Conservation (phyloP, 1,140 invertebrate species). For the Sarcophaga peregrina region DNA sequence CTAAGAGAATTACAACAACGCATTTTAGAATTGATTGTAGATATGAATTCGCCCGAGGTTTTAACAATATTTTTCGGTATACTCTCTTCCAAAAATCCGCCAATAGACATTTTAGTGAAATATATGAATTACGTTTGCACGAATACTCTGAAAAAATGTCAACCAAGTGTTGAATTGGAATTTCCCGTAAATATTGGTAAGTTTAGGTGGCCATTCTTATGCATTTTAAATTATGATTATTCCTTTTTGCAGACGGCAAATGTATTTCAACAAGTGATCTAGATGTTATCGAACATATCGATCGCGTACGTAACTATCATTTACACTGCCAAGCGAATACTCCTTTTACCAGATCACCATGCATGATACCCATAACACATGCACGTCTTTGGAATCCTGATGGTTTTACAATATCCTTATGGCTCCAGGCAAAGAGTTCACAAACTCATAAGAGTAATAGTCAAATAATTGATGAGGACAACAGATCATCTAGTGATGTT, state of each 20-base stretch:
- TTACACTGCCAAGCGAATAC: slow-evolving; percentile 54
- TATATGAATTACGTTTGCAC: slow-evolving; percentile 59
- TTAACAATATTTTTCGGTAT: slow-evolving; percentile 58
- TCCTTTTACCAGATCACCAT: slow-evolving; percentile 59
- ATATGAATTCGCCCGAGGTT: slow-evolving; percentile 61
- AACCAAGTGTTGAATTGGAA: slow-evolving; percentile 59
- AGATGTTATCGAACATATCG: slow-evolving; percentile 54
- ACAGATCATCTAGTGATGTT: slow-evolving; percentile 57
- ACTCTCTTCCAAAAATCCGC: slow-evolving; percentile 58
- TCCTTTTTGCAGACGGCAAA: slow-evolving; percentile 53
- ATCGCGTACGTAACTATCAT: slow-evolving; percentile 58
- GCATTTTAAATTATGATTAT: slow-evolving; percentile 10
- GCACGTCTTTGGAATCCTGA: slow-evolving; percentile 58
- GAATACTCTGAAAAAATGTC: slow-evolving; percentile 50
- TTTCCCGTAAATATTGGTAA: slow-evolving; percentile 56
- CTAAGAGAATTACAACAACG: slow-evolving; percentile 61
- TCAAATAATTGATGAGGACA: slow-evolving; percentile 58
- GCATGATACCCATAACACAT: slow-evolving; percentile 60
- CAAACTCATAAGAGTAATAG: slow-evolving; percentile 49
- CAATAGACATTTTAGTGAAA: slow-evolving; percentile 58
- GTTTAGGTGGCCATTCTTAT: not conserved
- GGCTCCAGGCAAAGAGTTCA: slow-evolving; percentile 58
- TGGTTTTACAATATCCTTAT: slow-evolving; percentile 59
- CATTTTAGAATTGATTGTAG: slow-evolving; percentile 58
- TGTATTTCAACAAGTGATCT: slow-evolving; percentile 57